phyloP scores from a whole-genome alignment of 1,140 invertebrate genomes.

The Orchesella cincta region DNA sequence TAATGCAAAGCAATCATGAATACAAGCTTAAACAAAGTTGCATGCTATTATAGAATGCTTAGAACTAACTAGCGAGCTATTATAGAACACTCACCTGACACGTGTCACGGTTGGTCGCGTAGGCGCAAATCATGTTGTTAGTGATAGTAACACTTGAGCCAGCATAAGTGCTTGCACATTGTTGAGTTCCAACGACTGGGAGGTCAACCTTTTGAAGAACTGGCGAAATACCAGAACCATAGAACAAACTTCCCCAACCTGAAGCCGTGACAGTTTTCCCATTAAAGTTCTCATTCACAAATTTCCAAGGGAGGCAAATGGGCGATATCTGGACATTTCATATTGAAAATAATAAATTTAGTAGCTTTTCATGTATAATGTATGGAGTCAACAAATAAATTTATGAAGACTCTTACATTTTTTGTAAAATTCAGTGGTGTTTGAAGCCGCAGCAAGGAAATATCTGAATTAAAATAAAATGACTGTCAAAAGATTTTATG shows the following conservation, averaged over 20 bases:
- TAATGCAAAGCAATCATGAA: neutral
- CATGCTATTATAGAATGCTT: too few species aligned
- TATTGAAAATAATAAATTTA: neutral
- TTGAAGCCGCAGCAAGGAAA: slow-evolving; percentile 40
- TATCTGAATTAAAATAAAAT: too few species aligned
- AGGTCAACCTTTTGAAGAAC: slow-evolving; percentile 36
- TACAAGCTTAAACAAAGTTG: neutral
- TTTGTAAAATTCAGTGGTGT: slow-evolving; percentile 34
- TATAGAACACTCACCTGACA: slow-evolving; percentile 29
- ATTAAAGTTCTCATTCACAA: slow-evolving; percentile 12
- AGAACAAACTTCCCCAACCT: slow-evolving; percentile 39
- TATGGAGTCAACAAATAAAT: neutral
- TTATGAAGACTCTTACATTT: slow-evolving; percentile 35
- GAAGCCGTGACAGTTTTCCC: slow-evolving; percentile 40
- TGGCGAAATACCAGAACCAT: slow-evolving; percentile 38
- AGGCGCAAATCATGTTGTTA: slow-evolving; percentile 27
- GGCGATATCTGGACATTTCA: slow-evolving; percentile 38
- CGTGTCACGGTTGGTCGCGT: slow-evolving; percentile 21
- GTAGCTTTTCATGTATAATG: neutral
- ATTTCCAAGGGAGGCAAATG: slow-evolving; percentile 45
- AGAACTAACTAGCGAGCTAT: too few species aligned
- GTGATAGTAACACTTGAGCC: neutral
- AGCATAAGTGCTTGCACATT: slow-evolving; percentile 32
- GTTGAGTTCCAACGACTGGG: neutral
- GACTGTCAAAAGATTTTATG: too few species aligned